Evolutionary conservation across 1,140 invertebrate species (phyloP).

Genomic region (Zaprionus davidi): DNA sequence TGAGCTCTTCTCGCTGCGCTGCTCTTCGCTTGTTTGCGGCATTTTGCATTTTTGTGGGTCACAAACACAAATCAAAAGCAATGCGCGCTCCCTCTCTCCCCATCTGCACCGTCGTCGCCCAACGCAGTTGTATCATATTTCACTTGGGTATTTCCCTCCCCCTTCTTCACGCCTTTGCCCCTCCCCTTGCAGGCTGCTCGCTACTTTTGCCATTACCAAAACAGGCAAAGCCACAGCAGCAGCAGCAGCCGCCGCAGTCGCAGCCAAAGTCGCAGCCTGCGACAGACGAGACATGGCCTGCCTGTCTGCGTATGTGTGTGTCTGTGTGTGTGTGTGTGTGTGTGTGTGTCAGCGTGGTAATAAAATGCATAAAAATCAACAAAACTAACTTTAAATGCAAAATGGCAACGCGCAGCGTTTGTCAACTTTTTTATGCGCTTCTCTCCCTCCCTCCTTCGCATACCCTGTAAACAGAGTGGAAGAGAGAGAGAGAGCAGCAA

Average conservation of each 20-base stretch:
- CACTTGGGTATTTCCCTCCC: constrained; percentile 65
- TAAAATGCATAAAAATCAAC: constrained; percentile 63
- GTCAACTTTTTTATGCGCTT: constrained; percentile 33
- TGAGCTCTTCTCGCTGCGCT: constrained; percentile 42
- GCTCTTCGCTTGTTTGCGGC: constrained; percentile 62
- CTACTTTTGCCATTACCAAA: constrained; percentile 43
- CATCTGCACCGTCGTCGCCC: background rate
- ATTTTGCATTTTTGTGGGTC: constrained; percentile 71
- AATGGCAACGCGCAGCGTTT: constrained; percentile 44
- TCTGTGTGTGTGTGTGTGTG: too few species aligned
- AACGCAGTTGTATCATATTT: constrained; percentile 76
- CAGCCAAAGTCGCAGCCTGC: background rate
- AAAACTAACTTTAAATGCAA: constrained; percentile 70
- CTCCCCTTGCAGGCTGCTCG: background rate
- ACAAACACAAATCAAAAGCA: constrained; percentile 80
- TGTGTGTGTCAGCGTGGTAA: constrained; percentile 33
- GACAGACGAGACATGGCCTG: constrained; percentile 11
- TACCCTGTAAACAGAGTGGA: background rate
- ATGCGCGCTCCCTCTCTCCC: constrained; percentile 40
- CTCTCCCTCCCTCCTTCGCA: background rate
- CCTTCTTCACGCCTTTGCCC: background rate
- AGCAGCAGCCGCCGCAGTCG: background rate
- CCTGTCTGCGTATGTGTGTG: background rate
- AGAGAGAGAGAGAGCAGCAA: background rate
- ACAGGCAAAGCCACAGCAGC: constrained; percentile 28